Percentiles rank a stretch among this genome's conserved stretches.
These are phyloP conservation scores for Caenorhabditis brenneri DNA, from an alignment of 1,140 invertebrate genomes.

Conservation along the genomic window DNA sequence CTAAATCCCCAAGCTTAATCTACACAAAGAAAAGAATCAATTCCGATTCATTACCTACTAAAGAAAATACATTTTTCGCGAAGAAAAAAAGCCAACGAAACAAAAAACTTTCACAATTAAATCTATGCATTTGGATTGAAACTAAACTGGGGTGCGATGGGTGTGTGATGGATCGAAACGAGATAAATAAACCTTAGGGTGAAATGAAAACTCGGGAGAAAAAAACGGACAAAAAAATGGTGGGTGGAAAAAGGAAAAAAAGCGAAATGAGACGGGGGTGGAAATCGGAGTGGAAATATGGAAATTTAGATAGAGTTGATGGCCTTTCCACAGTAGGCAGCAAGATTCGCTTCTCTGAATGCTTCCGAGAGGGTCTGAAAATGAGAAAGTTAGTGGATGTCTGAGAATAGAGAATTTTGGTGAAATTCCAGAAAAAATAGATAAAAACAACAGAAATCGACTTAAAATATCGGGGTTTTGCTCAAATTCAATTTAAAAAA, in stretches of 20 bases:
- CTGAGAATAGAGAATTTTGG: too few relatives aligned
- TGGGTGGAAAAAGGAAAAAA: neutral
- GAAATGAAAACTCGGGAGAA: too few relatives aligned
- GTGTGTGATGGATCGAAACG: too few relatives aligned
- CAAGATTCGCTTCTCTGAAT: slow-evolving; percentile 91
- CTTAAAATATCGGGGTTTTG: too few relatives aligned
- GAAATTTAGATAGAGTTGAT: slow-evolving; percentile 78
- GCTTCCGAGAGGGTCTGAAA: slow-evolving; percentile 93
- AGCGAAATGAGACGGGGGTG: neutral
- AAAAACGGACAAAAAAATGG: neutral
- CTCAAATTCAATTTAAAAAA: too few relatives aligned
- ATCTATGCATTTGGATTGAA: neutral
- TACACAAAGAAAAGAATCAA: neutral
- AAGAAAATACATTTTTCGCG: neutral
- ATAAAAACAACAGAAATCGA: too few relatives aligned
- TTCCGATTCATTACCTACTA: slow-evolving; percentile 14
- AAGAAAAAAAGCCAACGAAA: neutral
- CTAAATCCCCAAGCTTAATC: neutral
- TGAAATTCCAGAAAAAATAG: too few relatives aligned
- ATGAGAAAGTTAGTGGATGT: slow-evolving; percentile 60
- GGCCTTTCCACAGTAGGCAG: slow-evolving; percentile 93
- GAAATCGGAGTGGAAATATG: too few relatives aligned
- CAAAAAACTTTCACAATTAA: neutral
- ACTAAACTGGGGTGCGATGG: neutral
- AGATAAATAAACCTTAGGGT: too few relatives aligned